Evolutionary conservation across 35 echinoderm and acorn worm genomes (phyloP).

Genomic region (Stichopus chloronotus): DNA sequence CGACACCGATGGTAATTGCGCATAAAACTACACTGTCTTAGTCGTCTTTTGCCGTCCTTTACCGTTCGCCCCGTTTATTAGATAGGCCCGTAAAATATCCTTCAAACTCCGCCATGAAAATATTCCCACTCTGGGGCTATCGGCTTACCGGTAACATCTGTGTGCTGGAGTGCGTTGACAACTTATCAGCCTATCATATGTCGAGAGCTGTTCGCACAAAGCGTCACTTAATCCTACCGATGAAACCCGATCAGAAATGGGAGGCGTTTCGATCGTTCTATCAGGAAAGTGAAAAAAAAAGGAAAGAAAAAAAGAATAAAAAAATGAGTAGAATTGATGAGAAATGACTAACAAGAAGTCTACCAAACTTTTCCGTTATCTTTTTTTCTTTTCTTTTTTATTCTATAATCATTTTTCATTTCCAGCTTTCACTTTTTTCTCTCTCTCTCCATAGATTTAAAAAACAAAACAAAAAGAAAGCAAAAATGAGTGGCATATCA

Average conservation of each 20-base stretch:
- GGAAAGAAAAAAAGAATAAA: not conserved
- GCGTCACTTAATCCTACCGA: constrained; percentile 22
- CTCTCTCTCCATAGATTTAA: not conserved
- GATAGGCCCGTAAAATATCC: constrained; percentile 47
- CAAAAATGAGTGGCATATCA: not conserved
- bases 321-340: not conserved
- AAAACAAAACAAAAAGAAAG: not conserved
- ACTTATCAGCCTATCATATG: constrained; percentile 40
- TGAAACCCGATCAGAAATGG: constrained; percentile 40
- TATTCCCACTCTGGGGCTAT: constrained; percentile 51
- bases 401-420: too few relatives aligned
- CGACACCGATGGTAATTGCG: constrained; percentile 40
- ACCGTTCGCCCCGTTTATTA: constrained; percentile 44
- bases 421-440: too few relatives aligned
- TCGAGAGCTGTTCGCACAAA: constrained; percentile 38
- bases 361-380: not conserved
- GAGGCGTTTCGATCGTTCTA: constrained; percentile 20
- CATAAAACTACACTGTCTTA: constrained; percentile 33
- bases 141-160: constrained; percentile 40
- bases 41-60: not conserved
- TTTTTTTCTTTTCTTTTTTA: too few relatives aligned
- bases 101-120: constrained; percentile 30
- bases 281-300: not conserved
- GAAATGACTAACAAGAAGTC: not conserved
- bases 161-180: constrained; percentile 35